Percentiles rank a stretch among this genome's conserved stretches.
Evolutionary conservation across 1,140 invertebrate species (phyloP).

Genomic region (Gyrodactylus salaris): DNA sequence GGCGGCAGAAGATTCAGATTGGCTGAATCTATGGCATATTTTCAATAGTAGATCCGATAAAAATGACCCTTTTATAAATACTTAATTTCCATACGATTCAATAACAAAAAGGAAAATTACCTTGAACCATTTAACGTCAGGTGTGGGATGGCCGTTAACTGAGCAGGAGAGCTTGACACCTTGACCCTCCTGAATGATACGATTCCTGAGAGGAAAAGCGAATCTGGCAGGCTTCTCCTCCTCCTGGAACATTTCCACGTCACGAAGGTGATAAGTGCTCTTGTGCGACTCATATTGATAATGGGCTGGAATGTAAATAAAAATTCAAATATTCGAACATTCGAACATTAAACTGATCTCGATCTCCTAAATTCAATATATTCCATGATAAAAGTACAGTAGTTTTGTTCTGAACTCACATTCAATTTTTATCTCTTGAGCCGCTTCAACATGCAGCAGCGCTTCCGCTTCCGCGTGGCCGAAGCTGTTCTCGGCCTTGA

Average conservation of each 20-base stretch:
- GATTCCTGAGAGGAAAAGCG: slow-evolving; percentile 73
- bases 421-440: neutral
- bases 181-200: slow-evolving; percentile 49
- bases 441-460: slow-evolving; percentile 77
- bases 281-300: neutral
- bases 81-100: no score
- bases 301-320: no score
- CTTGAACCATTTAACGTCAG: slow-evolving; percentile 57
- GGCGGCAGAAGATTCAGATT: no score
- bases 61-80: no score
- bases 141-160: slow-evolving; percentile 57
- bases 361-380: no score
- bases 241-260: slow-evolving; percentile 12
- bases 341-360: no score
- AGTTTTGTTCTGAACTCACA: neutral
- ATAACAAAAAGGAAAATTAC: neutral
- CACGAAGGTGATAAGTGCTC: neutral
- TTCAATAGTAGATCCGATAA: no score
- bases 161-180: slow-evolving; percentile 74
- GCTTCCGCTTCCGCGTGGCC: slow-evolving; percentile 75
- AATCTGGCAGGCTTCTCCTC: slow-evolving; percentile 37
- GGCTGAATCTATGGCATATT: no score
- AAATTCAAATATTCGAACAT: no score
- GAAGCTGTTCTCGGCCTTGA: slow-evolving; percentile 81
- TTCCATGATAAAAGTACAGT: no score